These are phyloP conservation scores for Vanacampus margaritifer DNA, from an alignment of 2,113 vertebrate species.

Conservation along the genomic window DNA sequence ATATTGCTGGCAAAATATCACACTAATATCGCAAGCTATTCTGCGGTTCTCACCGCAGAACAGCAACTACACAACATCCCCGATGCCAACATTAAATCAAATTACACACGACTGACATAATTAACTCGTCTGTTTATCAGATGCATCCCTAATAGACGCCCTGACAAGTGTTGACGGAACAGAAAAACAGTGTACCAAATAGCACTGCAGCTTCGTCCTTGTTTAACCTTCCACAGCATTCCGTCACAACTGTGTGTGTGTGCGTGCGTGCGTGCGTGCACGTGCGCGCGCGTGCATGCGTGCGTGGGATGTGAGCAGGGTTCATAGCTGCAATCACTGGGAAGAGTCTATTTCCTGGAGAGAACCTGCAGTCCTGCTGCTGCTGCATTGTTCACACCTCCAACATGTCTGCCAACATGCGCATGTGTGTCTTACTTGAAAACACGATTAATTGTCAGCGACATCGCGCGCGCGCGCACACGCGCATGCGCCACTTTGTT, in stretches of 20 bases:
- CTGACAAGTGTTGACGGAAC: background rate
- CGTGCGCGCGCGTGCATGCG: no score
- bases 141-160: background rate
- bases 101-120: background rate
- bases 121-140: background rate
- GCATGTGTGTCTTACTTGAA: slow-evolving; percentile 37
- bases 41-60: no score
- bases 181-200: background rate
- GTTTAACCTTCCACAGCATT: slow-evolving; percentile 11
- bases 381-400: slow-evolving; percentile 7
- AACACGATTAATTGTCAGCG: slow-evolving; percentile 14
- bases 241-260: background rate
- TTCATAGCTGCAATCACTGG: slow-evolving; percentile 16
- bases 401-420: background rate
- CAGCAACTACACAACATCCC: no score
- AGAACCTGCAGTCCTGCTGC: slow-evolving; percentile 14
- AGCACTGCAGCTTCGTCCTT: slow-evolving; percentile 2
- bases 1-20: no score
- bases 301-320: background rate
- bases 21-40: no score
- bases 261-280: background rate
- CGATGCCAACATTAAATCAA: background rate
- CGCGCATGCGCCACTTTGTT: slow-evolving; percentile 27
- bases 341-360: slow-evolving; percentile 17
- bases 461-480: slow-evolving; percentile 12